Conservation (phyloP, 1,140 invertebrate genomes). For the Zaprionus gabonicus region DNA sequence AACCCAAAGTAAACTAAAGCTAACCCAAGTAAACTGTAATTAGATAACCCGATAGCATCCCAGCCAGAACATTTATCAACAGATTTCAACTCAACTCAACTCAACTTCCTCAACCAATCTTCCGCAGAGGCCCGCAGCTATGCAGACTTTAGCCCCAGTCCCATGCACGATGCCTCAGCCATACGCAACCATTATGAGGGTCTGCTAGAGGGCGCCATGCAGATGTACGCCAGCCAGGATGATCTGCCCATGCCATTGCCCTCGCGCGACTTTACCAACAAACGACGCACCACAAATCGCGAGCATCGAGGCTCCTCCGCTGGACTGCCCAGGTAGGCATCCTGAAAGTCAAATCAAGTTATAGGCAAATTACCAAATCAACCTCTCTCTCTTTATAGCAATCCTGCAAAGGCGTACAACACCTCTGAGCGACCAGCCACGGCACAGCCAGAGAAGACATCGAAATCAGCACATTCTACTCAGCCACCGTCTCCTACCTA, state of each 20-base stretch:
- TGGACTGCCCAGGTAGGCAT: conserved; percentile 62
- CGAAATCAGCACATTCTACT: conserved; percentile 73
- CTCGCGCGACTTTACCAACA: conserved; percentile 76
- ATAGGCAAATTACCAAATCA: background rate
- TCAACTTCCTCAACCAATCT: conserved; percentile 73
- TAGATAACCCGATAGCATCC: conserved; percentile 32
- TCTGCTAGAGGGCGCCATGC: conserved; percentile 81
- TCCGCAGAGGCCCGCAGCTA: conserved; percentile 75
- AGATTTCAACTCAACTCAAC: conserved; percentile 37
- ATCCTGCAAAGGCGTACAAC: conserved; percentile 46
- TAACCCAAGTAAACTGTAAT: conserved; percentile 29
- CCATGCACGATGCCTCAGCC: conserved; percentile 78
- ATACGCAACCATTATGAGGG: conserved; percentile 83
- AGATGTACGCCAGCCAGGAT: conserved; percentile 83
- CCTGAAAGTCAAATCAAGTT: background rate
- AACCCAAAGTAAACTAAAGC: conserved; percentile 25
- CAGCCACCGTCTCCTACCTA: conserved; percentile 78
- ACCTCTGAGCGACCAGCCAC: conserved; percentile 74
- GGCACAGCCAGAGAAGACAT: conserved; percentile 78
- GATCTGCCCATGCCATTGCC: conserved; percentile 77
- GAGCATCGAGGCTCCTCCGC: conserved; percentile 82
- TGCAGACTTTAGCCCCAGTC: conserved; percentile 75
- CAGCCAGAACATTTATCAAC: conserved; percentile 35
- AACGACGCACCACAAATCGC: conserved; percentile 70
- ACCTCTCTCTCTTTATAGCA: conserved; percentile 23